phyloP scores from a whole-genome alignment of 2,797 vertebrate species.

The Syngnathus rostellatus region DNA sequence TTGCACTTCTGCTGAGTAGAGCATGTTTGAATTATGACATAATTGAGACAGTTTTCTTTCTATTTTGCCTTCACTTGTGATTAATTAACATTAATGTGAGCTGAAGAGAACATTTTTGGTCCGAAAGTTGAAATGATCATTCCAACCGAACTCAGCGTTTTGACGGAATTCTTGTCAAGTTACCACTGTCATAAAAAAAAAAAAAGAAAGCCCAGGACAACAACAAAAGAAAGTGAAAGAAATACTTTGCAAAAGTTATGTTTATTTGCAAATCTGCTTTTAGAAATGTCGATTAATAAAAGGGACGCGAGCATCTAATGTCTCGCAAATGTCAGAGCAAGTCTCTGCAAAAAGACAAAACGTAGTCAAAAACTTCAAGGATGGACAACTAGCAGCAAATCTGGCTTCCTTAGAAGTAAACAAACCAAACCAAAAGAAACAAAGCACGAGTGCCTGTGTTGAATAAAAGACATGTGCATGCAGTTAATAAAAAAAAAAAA shows the following conservation, averaged over 20 bases:
- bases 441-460: constrained; percentile 4
- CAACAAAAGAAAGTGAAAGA: background rate
- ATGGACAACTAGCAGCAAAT: constrained; percentile 53
- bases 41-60: background rate
- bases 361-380: constrained; percentile 37
- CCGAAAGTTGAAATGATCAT: background rate
- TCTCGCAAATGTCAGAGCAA: constrained; percentile 29
- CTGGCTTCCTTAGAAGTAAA: constrained; percentile 18
- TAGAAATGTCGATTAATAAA: constrained; percentile 63
- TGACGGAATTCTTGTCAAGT: background rate
- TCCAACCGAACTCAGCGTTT: background rate
- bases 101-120: background rate
- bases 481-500: constrained; percentile 30
- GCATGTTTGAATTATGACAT: background rate
- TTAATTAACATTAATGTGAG: background rate
- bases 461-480: constrained; percentile 37
- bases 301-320: constrained; percentile 43
- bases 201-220: background rate
- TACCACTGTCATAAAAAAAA: background rate
- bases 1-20: no score
- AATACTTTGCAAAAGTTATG: constrained; percentile 53
- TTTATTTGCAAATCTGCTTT: constrained; percentile 61
- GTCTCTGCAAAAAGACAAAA: constrained; percentile 28
- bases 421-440: background rate
- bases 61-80: no score